Evolutionary conservation across 2,797 vertebrate genomes (phyloP).

Genomic region (Salmo trutta): DNA sequence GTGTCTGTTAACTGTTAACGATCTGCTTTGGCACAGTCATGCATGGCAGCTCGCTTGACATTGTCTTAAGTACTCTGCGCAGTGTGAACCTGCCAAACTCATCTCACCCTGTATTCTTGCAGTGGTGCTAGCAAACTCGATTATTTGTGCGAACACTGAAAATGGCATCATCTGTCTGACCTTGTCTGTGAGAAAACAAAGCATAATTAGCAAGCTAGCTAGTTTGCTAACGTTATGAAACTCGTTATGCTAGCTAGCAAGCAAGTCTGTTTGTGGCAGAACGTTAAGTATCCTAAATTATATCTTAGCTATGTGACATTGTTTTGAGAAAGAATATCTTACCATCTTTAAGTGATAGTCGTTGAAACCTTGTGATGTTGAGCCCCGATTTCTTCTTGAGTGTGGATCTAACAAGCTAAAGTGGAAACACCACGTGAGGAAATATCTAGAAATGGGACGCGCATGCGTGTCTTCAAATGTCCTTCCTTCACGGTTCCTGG

Average conservation of each 20-base stretch:
- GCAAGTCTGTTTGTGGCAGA: background rate
- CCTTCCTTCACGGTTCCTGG: background rate
- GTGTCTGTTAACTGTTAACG: background rate
- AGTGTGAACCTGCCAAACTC: background rate
- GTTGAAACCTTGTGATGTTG: slow-evolving; percentile 17
- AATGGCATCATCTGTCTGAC: background rate
- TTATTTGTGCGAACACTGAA: background rate
- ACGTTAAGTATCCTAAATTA: too few relatives aligned
- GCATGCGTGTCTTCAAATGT: slow-evolving; percentile 67
- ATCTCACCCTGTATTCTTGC: background rate
- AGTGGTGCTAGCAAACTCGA: background rate
- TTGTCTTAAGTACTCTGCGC: background rate
- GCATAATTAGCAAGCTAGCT: background rate
- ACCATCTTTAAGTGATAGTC: slow-evolving; percentile 64
- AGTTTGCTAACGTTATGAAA: background rate
- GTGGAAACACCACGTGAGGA: slow-evolving; percentile 72
- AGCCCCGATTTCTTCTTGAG: slow-evolving; percentile 17
- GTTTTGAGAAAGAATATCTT: slow-evolving; percentile 38
- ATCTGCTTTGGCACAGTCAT: too few relatives aligned
- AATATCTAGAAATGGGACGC: slow-evolving; percentile 58
- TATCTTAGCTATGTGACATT: background rate
- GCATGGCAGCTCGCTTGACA: background rate
- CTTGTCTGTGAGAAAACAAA: slow-evolving; percentile 2
- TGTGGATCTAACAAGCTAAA: slow-evolving; percentile 31
- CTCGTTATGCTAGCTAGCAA: background rate